Base-by-base conservation (phyloP, 2,888 invertebrate genomes). In the Calliphora vomitoria region DNA sequence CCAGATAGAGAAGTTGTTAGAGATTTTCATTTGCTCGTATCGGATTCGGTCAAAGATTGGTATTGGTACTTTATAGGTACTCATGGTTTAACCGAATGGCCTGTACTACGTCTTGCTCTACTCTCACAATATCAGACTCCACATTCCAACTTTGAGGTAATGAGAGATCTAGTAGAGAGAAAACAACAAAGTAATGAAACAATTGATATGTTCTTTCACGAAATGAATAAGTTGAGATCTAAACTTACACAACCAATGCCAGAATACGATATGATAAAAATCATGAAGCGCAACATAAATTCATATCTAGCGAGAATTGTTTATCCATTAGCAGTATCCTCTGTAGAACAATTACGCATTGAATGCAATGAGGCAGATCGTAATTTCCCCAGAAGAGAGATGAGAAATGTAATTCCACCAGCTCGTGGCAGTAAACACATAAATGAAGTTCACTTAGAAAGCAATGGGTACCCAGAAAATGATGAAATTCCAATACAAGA, bases 261-360 rank as follows among this genome's bases (percentile, higher is more conserved):
- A 55, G 55, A 55, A 20, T 55, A 55, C 20, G 55, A 55, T 10
- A 55, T 55, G 55, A 55, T 55, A 18, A 55, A 55, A 18, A 55
- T 20, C 55, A 55, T 55, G 55, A 55, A 55, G 20, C 18, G 20
- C 6, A 55, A 55, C 20, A 18, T 55, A 20, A 55, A 55, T 20
- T 18, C 18, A 20, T 8, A 62, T 35, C 13, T 62, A 25, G 60
- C 60, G 5, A 62, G 13, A 62, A 35, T 35, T 15, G 13, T 35
- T 6, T 35, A 62, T 11, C 60, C 60, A 11, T 4, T 35, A 35
- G 8, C 35, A 15, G 55, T 72, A 2, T 55, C 58, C 0, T 62
- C 60, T 0, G 60, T 60, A 10, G 60, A 74, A 44, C 74, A 74
- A 60, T 11, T 74, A 8, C 41, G 74, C 1, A 74, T 74, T 5